phyloP scores from a whole-genome alignment of 2,113 vertebrate genomes.

The Poicephalus gulielmi region DNA sequence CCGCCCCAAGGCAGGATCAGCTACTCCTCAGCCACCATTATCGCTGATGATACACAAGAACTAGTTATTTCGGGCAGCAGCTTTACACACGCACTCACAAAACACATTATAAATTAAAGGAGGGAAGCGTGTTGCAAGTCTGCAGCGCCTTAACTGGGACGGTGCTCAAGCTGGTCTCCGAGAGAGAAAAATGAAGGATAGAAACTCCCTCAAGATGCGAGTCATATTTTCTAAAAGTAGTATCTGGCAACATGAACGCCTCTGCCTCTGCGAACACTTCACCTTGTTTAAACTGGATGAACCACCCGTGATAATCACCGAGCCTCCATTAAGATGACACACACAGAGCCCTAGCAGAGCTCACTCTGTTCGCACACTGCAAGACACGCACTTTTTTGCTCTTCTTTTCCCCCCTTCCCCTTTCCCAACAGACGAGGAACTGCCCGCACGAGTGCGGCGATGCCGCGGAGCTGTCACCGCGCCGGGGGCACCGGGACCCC shows the following conservation, averaged over 20 bases:
- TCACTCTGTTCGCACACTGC: not conserved
- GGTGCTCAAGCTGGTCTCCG: not conserved
- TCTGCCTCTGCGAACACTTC: constrained; percentile 5
- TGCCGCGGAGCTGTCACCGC: not conserved
- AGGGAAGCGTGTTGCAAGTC: not conserved
- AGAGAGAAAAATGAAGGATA: not conserved
- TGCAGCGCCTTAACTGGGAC: not conserved
- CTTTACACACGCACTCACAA: not conserved
- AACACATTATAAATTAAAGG: not conserved
- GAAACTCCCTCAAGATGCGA: not conserved
- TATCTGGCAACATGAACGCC: not conserved
- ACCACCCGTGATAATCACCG: not conserved
- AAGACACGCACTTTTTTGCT: not conserved
- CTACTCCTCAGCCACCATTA: constrained; percentile 2
- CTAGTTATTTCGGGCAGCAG: constrained; percentile 4
- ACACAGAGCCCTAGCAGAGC: not conserved
- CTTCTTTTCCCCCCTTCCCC: fast-evolving
- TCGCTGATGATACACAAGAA: not conserved
- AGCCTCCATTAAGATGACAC: constrained; percentile 3
- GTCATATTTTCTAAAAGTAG: not conserved
- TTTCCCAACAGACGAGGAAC: not conserved
- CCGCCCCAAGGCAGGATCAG: constrained; percentile 29
- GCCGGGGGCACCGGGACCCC: not conserved
- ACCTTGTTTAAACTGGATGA: constrained; percentile 24
- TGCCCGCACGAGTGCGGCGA: not conserved